These are phyloP conservation scores for Ricordea florida DNA, from an alignment of 92 coral and sea anemone species.

Conservation along the genomic window DNA sequence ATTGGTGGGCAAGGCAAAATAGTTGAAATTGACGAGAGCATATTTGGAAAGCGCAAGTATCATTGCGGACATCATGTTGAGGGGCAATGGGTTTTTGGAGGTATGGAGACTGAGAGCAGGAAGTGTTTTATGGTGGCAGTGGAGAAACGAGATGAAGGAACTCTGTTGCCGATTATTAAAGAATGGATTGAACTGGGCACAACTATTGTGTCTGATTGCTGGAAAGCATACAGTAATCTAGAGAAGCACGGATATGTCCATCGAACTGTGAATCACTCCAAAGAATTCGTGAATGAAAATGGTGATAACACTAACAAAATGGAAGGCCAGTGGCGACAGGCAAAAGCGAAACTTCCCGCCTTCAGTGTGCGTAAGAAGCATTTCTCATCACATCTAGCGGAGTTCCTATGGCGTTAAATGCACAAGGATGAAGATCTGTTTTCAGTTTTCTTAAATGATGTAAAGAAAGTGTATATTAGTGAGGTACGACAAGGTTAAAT, in stretches of 20 bases:
- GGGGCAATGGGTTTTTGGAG: conserved; percentile 72
- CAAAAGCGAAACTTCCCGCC: too few species aligned
- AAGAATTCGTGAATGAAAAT: conserved; percentile 49
- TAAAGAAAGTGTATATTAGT: too few species aligned
- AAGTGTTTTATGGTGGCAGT: conserved; percentile 62
- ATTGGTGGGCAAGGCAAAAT: conserved; percentile 41
- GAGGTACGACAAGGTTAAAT: too few species aligned
- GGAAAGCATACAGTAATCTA: conserved; percentile 55
- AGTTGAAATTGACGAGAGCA: conserved; percentile 5
- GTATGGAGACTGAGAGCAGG: conserved; percentile 51
- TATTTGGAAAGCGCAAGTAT: conserved; percentile 50
- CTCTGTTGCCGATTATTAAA: conserved; percentile 50
- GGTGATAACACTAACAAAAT: too few species aligned
- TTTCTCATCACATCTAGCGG: too few species aligned
- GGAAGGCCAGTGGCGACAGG: too few species aligned
- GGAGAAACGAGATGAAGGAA: conserved; percentile 47
- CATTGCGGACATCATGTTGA: conserved; percentile 53
- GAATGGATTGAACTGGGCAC: conserved; percentile 59
- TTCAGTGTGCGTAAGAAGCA: too few species aligned
- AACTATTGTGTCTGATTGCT: conserved; percentile 56
- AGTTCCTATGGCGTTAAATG: too few species aligned
- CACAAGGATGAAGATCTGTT: too few species aligned
- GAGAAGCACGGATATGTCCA: conserved; percentile 54
- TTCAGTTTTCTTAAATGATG: too few species aligned
- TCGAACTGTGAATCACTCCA: conserved; percentile 51